These are phyloP conservation scores for Tuberolachnus salignus DNA, from an alignment of 2,888 invertebrate species.

Conservation along the genomic window DNA sequence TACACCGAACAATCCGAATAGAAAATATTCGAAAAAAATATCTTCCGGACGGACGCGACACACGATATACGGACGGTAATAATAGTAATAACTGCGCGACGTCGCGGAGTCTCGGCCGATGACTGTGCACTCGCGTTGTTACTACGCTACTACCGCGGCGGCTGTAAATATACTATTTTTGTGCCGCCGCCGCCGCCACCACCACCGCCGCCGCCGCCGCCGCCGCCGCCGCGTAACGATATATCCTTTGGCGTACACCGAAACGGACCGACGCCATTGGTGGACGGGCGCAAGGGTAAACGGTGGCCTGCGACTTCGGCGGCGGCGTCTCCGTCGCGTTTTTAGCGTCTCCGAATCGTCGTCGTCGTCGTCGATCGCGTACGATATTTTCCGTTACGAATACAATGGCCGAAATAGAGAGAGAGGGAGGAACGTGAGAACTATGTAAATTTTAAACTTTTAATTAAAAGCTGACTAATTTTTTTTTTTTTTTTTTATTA, in stretches of 20 bases:
- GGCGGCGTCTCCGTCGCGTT: not conserved
- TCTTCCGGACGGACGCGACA: not conserved
- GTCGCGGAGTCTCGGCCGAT: conserved; percentile 11
- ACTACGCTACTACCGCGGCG: conserved; percentile 42
- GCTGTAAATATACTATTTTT: not conserved
- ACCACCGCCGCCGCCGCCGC: not conserved
- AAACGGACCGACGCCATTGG: conserved; percentile 22
- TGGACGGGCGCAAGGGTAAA: conserved; percentile 37
- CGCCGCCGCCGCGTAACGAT: not conserved
- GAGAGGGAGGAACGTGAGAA: too few relatives aligned
- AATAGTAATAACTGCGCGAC: not conserved
- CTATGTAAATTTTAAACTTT: too few relatives aligned
- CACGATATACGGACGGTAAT: not conserved
- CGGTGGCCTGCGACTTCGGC: not conserved
- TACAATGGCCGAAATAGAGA: too few relatives aligned
- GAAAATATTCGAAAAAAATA: too few relatives aligned
- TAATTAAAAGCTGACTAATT: too few relatives aligned
- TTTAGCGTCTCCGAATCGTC: too few relatives aligned
- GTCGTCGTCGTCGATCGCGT: too few relatives aligned
- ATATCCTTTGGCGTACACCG: conserved; percentile 20
- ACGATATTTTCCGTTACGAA: too few relatives aligned
- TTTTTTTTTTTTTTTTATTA: too few relatives aligned
- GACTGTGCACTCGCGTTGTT: not conserved
- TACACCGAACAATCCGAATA: too few relatives aligned
- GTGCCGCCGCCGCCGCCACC: not conserved